Evolutionary conservation across 2,113 vertebrate genomes (phyloP).

Genomic region (Cinclus mexicanus): DNA sequence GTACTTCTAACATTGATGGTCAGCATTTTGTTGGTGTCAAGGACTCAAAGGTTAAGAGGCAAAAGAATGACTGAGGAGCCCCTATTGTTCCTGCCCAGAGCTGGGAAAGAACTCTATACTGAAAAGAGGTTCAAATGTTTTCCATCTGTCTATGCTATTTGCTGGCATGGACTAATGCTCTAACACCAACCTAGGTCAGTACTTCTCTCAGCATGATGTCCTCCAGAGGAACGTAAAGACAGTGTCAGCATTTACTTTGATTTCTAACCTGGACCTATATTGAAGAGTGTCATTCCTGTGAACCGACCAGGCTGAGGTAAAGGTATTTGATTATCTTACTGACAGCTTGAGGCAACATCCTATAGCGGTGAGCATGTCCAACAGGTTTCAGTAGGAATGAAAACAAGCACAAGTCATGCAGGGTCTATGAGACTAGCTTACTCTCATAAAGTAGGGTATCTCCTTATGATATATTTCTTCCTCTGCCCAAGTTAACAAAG

Average conservation of each 20-base stretch:
- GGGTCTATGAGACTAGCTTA: background rate
- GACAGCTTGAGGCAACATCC: background rate
- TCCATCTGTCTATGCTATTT: background rate
- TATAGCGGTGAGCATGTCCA: background rate
- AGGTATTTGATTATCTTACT: background rate
- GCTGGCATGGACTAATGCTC: background rate
- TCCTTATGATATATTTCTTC: background rate
- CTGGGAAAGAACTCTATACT: background rate
- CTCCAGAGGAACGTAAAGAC: background rate
- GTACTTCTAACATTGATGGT: background rate
- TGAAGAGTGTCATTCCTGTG: background rate
- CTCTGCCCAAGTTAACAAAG: slow-evolving; percentile 5
- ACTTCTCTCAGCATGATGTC: background rate
- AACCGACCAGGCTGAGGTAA: background rate
- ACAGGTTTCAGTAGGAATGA: background rate
- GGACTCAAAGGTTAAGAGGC: background rate
- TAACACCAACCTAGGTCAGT: background rate
- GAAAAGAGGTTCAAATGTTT: background rate
- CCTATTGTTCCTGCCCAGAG: background rate
- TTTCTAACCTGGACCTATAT: background rate
- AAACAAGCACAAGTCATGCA: background rate
- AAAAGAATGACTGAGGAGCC: background rate
- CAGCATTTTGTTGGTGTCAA: background rate
- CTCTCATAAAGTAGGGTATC: background rate
- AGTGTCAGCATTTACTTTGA: background rate